phyloP scores from a whole-genome alignment of 2,888 invertebrate genomes.

The Corbicula japonica region DNA sequence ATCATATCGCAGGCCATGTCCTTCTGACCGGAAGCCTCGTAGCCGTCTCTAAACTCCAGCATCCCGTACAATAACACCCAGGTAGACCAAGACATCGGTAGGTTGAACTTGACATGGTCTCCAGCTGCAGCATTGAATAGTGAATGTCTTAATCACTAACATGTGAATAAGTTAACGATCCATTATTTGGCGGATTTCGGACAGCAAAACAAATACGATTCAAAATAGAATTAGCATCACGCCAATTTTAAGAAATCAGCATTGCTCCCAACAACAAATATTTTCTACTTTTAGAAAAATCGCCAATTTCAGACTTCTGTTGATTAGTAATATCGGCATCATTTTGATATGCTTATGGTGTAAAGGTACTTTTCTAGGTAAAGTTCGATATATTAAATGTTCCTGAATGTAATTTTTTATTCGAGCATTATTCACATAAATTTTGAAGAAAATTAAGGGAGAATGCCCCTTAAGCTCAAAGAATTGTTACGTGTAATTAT shows the following conservation, averaged over 20 bases:
- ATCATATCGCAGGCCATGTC: slow-evolving; percentile 82
- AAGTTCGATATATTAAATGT: too few species aligned
- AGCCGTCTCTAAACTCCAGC: slow-evolving; percentile 71
- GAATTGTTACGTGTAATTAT: too few species aligned
- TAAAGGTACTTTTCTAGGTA: too few species aligned
- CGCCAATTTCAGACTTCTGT: too few species aligned
- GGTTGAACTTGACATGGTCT: slow-evolving; percentile 78
- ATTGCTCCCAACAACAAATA: background rate
- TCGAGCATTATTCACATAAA: too few species aligned
- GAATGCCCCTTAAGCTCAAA: too few species aligned
- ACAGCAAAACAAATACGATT: background rate
- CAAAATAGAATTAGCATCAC: background rate
- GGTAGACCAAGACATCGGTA: slow-evolving; percentile 77
- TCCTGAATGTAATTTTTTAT: too few species aligned
- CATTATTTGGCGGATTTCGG: too few species aligned
- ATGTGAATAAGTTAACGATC: too few species aligned
- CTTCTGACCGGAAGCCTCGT: slow-evolving; percentile 71
- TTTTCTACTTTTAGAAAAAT: background rate
- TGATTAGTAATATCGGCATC: too few species aligned
- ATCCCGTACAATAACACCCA: slow-evolving; percentile 75
- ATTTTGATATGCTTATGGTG: too few species aligned
- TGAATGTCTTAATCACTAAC: background rate
- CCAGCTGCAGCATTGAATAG: slow-evolving; percentile 70
- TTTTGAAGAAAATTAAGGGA: too few species aligned
- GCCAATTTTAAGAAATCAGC: background rate